phyloP scores from a whole-genome alignment of 2,113 vertebrate genomes.

The Lota lota region DNA sequence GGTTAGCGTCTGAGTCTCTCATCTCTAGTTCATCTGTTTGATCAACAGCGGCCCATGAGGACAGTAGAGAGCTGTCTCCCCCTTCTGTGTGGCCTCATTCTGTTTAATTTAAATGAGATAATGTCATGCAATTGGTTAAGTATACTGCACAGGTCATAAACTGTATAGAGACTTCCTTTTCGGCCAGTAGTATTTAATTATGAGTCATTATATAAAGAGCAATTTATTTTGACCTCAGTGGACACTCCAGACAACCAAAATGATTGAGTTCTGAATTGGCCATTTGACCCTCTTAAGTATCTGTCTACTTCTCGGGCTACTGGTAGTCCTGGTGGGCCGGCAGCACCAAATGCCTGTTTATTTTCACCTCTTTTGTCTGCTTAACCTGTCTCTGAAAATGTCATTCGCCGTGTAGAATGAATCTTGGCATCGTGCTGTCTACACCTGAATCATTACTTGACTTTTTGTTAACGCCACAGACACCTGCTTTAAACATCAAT shows the following conservation, averaged over 20 bases:
- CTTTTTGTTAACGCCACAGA: neutral
- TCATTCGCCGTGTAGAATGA: conserved; percentile 1
- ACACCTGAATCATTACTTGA: neutral
- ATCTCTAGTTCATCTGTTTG: too few relatives aligned
- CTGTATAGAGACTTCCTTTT: conserved; percentile 4
- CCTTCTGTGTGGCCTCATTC: conserved; percentile 11
- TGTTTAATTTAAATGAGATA: conserved; percentile 14
- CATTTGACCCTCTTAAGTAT: conserved; percentile 22
- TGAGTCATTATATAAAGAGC: conserved; percentile 11
- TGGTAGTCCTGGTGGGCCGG: conserved; percentile 20
- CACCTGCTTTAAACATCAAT: too few relatives aligned
- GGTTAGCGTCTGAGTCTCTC: too few relatives aligned
- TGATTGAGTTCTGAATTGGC: conserved; percentile 29
- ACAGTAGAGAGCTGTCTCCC: too few relatives aligned
- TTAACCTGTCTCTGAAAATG: conserved; percentile 4
- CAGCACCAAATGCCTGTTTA: neutral
- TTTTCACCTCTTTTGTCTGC: neutral
- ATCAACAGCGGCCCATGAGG: too few relatives aligned
- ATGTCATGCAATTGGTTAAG: conserved; percentile 8
- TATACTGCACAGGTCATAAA: conserved; percentile 8
- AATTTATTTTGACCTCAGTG: conserved; percentile 20
- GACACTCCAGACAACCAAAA: conserved; percentile 30
- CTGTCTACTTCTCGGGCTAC: conserved; percentile 35
- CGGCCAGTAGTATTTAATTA: conserved; percentile 13
- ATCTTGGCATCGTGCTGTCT: neutral